phyloP scores from a whole-genome alignment of 2,113 vertebrate species.

The Pelobates fuscus region DNA sequence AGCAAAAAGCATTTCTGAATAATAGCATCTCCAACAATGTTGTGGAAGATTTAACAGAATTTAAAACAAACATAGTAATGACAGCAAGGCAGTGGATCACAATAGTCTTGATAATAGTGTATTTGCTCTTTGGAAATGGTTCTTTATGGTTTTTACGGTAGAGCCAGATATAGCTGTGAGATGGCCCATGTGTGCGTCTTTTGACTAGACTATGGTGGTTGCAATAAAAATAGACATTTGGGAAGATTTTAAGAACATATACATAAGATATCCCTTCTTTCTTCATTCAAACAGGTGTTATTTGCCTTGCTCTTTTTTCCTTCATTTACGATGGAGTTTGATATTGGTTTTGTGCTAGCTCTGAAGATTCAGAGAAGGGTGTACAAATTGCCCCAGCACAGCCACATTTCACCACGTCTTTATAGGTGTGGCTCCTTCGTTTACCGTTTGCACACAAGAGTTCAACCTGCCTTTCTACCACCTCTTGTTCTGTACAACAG shows the following conservation, averaged over 20 bases:
- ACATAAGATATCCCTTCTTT: neutral
- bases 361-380: neutral
- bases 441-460: conserved; percentile 27
- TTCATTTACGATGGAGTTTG: neutral
- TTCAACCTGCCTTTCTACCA: neutral
- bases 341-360: neutral
- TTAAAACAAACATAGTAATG: neutral
- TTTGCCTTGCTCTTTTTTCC: conserved; percentile 11
- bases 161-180: neutral
- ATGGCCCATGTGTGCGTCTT: neutral
- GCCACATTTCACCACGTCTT: conserved; percentile 31
- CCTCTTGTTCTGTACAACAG: conserved; percentile 35
- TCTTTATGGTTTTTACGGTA: neutral
- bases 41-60: neutral
- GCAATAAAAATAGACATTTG: neutral
- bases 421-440: neutral
- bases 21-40: neutral
- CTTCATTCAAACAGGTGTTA: conserved; percentile 4
- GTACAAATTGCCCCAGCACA: conserved; percentile 25
- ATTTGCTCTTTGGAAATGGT: neutral
- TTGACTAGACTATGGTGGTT: neutral
- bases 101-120: neutral
- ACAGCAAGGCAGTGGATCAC: neutral
- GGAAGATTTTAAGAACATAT: neutral
- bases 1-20: conserved; percentile 10